Evolutionary conservation across 2,888 invertebrate genomes (phyloP).

Genomic region (Cepaea hortensis): DNA sequence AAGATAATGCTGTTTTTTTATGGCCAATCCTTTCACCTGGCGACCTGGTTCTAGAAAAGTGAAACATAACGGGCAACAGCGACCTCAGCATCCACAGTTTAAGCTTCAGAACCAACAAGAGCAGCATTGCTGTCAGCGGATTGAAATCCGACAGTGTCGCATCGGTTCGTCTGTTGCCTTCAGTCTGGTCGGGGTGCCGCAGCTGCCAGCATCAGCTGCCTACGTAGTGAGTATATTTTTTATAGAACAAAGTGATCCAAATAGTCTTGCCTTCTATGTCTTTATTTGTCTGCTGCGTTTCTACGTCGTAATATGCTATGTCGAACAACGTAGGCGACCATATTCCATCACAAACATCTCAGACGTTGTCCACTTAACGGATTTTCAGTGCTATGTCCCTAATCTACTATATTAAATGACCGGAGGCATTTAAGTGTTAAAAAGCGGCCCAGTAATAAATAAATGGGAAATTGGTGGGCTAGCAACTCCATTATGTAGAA

Average conservation of each 20-base stretch:
- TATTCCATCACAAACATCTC: too few relatives aligned
- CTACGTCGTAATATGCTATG: too few relatives aligned
- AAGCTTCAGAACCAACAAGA: neutral
- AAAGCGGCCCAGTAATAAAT: too few relatives aligned
- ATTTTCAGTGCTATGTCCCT: too few relatives aligned
- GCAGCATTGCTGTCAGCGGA: constrained; percentile 5
- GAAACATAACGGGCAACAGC: neutral
- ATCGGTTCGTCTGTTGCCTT: constrained; percentile 53
- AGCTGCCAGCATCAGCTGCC: neutral
- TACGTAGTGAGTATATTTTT: constrained; percentile 6
- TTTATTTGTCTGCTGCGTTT: too few relatives aligned
- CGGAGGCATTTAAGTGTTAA: too few relatives aligned
- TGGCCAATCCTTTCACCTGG: constrained; percentile 40
- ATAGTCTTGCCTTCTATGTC: too few relatives aligned
- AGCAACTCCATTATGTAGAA: too few relatives aligned
- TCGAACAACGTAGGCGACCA: too few relatives aligned
- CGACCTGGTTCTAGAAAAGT: constrained; percentile 11
- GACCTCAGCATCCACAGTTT: neutral
- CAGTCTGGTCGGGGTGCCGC: constrained; percentile 50
- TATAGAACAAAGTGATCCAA: neutral
- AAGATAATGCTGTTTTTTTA: constrained; percentile 40
- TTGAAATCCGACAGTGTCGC: constrained; percentile 51
- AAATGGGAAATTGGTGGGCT: too few relatives aligned
- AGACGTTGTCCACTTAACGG: too few relatives aligned
- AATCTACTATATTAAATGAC: too few relatives aligned